Base-by-base conservation (phyloP, 2,113 vertebrate species). In the Lepus americanus region DNA sequence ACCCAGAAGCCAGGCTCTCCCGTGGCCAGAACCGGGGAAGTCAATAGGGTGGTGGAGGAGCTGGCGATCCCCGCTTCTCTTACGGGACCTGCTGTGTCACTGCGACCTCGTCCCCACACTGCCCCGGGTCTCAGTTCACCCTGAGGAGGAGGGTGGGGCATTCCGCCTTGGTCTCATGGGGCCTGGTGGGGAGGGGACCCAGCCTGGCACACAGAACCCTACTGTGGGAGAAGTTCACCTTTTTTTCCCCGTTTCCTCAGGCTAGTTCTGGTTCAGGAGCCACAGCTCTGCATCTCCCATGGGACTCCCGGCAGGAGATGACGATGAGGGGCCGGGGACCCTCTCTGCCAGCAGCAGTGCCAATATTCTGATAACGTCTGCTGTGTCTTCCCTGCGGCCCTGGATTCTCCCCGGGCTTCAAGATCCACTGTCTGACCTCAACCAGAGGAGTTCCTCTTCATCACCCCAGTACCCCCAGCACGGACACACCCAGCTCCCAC, bases 161-260 rank as follows among this genome's bases (percentile, higher is more conserved):
- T 31, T 31, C 29, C 23, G 44, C 51, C 84, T 81, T 25, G 11
- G 4, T 9, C 51, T 11, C 7, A 19, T 27, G 23, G 53, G 72
- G 31, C 51, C 74, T 73, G 53, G 11, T 3, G 5, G 4, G 17
- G 39, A 44, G 55, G 27, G 19, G 12, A 25, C 23, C 27, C 17
- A 85, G 17, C 27, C 51, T 44, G 49, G 59, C 63, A 70, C 39
- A 25, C 59, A 29, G 76, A 80, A 39, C 14, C 53, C 33, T 66
- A 11, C 23, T 33, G 23, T 14, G 51, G 44, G 87, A 66, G 6
- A 22, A 0, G 1, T 81, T 92, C 87, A 95, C 36, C 4, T 81
- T 23, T 90, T 89, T 67, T 73, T 39, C 91, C 89, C 69, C 94
- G 53, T 91, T 49, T 95, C 67, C 69, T 72, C 89, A 97, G 96